Conservation (phyloP, 2,113 vertebrate genomes). For the Polypterus senegalus region DNA sequence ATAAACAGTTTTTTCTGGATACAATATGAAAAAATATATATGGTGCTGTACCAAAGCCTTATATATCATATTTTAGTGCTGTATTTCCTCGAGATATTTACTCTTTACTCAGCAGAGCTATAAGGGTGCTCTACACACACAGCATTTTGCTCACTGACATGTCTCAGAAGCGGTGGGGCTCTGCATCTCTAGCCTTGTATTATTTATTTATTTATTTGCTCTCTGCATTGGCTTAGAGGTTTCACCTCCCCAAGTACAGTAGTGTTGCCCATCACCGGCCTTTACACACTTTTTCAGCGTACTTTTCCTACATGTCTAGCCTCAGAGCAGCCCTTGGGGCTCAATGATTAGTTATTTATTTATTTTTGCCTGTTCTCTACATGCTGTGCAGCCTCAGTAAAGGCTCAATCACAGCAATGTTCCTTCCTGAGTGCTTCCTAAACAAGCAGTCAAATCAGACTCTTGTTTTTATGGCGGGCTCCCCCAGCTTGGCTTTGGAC, state of each 20-base stretch:
- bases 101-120: constrained; percentile 10
- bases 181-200: neutral
- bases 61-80: constrained; percentile 30
- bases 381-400: neutral
- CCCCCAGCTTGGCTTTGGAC: neutral
- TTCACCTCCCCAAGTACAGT: neutral
- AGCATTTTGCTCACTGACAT: neutral
- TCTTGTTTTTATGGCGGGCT: neutral
- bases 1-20: constrained; percentile 50
- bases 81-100: constrained; percentile 7
- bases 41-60: constrained; percentile 74
- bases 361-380: neutral
- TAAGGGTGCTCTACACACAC: constrained; percentile 12
- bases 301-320: neutral
- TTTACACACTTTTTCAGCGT: neutral
- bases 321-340: too few species aligned
- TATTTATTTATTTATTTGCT: too few species aligned
- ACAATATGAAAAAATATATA: constrained; percentile 44
- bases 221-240: neutral
- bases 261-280: neutral
- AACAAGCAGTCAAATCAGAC: neutral
- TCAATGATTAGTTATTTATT: too few species aligned
- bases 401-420: neutral
- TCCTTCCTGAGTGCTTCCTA: neutral
- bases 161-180: neutral